Evolutionary conservation across 2,888 invertebrate genomes (phyloP).

Genomic region (Bhutanitis thaidina): DNA sequence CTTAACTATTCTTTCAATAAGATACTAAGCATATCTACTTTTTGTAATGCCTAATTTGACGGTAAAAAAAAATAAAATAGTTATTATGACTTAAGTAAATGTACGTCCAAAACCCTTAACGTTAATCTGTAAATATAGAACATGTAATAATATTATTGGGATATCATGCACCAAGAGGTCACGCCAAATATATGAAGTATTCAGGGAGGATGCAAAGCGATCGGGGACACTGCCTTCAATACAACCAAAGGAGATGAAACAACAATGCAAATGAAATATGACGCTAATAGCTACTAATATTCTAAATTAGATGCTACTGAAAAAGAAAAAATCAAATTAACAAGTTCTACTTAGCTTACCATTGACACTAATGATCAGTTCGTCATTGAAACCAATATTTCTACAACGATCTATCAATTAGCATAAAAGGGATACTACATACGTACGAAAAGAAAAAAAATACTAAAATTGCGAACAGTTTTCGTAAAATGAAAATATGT

Average conservation of each 20-base stretch:
- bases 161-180: conserved; percentile 79
- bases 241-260: conserved; percentile 73
- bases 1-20: conserved; percentile 38
- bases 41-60: conserved; percentile 45
- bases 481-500: conserved; percentile 40
- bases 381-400: conserved; percentile 40
- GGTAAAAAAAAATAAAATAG: conserved; percentile 44
- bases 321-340: conserved; percentile 44
- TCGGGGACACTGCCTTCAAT: conserved; percentile 80
- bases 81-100: conserved; percentile 38
- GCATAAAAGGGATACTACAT: conserved; percentile 22
- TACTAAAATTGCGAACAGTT: conserved; percentile 23
- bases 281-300: conserved; percentile 56
- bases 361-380: conserved; percentile 35
- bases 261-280: conserved; percentile 59
- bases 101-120: conserved; percentile 35
- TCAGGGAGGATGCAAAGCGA: conserved; percentile 75
- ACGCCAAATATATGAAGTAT: conserved; percentile 74
- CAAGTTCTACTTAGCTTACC: conserved; percentile 52
- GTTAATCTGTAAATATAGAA: conserved; percentile 39
- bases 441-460: conserved; percentile 27
- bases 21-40: conserved; percentile 67
- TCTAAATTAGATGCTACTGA: conserved; percentile 56
- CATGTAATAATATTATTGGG: conserved; percentile 55
- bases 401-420: conserved; percentile 25